phyloP scores from a whole-genome alignment of 2,113 vertebrate species.

The Mixornis gularis region DNA sequence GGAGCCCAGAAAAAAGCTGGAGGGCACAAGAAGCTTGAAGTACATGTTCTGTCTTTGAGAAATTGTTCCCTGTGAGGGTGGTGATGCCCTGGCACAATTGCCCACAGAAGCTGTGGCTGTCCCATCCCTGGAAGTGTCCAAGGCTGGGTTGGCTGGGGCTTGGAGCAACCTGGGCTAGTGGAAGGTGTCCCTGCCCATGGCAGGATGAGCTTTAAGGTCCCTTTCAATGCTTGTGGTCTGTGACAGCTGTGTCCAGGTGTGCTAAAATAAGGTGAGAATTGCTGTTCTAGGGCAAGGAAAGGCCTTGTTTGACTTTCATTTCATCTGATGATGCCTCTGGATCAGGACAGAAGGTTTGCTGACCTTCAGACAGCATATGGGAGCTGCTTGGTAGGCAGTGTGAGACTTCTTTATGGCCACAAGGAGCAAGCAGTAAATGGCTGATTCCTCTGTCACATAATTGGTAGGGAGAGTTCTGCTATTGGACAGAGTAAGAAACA shows the following conservation, averaged over 20 bases:
- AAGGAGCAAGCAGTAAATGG: background rate
- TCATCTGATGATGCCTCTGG: background rate
- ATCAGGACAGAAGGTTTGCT: background rate
- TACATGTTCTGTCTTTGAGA: background rate
- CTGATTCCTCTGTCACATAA: background rate
- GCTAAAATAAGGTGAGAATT: background rate
- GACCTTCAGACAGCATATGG: background rate
- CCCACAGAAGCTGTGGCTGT: background rate
- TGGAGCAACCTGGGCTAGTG: background rate
- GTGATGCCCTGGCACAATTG: fast-evolving
- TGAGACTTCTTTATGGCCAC: background rate
- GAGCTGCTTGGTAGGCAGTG: background rate
- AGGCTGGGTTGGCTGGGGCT: fast-evolving
- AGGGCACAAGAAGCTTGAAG: background rate
- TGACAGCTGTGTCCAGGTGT: background rate
- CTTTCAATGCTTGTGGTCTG: background rate
- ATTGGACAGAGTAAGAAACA: background rate
- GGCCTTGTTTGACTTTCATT: background rate
- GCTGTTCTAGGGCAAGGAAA: background rate
- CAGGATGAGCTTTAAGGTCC: background rate
- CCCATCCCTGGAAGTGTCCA: background rate
- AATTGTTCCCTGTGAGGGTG: background rate
- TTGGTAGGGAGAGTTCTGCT: background rate
- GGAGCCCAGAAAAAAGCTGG: background rate
- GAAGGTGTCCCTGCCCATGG: background rate